A percentile compares a stretch with the other conserved stretches of the same genome.
phyloP scores from a whole-genome alignment of 2,113 vertebrate species.

The Carollia perspicillata region DNA sequence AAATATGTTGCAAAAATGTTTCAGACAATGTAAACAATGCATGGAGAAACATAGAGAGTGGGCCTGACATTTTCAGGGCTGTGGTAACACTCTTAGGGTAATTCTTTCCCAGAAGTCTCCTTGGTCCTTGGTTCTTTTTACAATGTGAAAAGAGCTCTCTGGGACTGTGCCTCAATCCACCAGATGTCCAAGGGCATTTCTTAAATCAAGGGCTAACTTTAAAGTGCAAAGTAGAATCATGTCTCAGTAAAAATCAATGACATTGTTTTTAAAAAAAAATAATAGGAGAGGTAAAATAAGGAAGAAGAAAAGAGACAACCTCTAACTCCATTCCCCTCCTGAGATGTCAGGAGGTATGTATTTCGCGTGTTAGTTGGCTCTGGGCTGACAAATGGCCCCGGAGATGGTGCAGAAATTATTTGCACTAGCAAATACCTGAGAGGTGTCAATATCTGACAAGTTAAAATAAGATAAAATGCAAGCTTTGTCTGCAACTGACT shows the following conservation, averaged over 20 bases:
- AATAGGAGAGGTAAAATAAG: not conserved
- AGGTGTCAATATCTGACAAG: not conserved
- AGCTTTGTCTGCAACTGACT: not conserved
- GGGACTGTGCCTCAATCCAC: not conserved
- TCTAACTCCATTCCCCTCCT: not conserved
- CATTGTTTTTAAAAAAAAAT: conserved; percentile 19
- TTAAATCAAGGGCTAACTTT: not conserved
- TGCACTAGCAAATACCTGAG: not conserved
- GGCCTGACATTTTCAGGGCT: not conserved
- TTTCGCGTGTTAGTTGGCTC: not conserved
- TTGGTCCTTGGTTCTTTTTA: not conserved
- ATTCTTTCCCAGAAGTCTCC: not conserved
- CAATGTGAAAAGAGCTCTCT: not conserved
- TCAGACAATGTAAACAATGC: not conserved
- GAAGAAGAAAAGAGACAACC: not conserved
- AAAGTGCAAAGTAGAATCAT: conserved; percentile 6
- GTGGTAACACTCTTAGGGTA: not conserved
- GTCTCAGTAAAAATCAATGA: not conserved
- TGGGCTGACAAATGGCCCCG: not conserved
- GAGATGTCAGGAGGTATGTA: not conserved
- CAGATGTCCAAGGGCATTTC: not conserved
- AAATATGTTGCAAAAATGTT: not conserved
- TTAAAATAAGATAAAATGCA: conserved; percentile 2
- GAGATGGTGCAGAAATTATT: not conserved
- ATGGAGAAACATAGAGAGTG: not conserved